phyloP scores from a whole-genome alignment of 2,888 invertebrate species.

The Eupithecia subfuscata region DNA sequence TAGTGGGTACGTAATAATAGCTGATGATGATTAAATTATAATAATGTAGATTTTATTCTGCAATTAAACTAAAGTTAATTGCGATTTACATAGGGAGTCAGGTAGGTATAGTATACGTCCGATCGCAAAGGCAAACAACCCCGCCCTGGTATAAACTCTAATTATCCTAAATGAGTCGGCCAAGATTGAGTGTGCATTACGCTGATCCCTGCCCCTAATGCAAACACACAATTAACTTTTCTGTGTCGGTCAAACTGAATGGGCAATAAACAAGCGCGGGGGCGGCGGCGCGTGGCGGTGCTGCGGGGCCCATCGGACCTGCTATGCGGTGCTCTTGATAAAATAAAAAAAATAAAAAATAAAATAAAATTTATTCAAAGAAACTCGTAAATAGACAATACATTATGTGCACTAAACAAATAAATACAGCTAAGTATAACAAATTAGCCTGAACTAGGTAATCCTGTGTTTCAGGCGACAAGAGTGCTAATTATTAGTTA shows the following conservation, averaged over 20 bases:
- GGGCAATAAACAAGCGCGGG: constrained; percentile 45
- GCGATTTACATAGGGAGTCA: not conserved
- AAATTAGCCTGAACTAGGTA: too few relatives aligned
- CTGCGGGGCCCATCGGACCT: not conserved
- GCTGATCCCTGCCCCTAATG: constrained; percentile 35
- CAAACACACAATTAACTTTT: constrained; percentile 51
- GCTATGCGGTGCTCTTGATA: too few relatives aligned
- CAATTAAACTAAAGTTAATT: not conserved
- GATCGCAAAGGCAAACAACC: not conserved
- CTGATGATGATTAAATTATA: not conserved
- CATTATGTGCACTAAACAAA: too few relatives aligned
- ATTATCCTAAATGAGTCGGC: constrained; percentile 18
- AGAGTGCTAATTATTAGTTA: too few relatives aligned
- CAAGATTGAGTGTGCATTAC: constrained; percentile 27
- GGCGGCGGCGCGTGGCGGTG: constrained; percentile 43
- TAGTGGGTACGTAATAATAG: not conserved
- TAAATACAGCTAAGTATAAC: too few relatives aligned
- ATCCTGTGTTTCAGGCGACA: too few relatives aligned
- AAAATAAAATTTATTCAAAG: too few relatives aligned
- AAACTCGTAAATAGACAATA: too few relatives aligned
- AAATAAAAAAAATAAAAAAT: too few relatives aligned
- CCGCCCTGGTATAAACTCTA: constrained; percentile 19
- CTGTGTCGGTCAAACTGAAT: constrained; percentile 44
- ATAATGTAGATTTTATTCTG: not conserved
- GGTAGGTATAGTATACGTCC: not conserved